Evolutionary conservation across 1,140 invertebrate species (phyloP).

Genomic region (Zaprionus nigranus): DNA sequence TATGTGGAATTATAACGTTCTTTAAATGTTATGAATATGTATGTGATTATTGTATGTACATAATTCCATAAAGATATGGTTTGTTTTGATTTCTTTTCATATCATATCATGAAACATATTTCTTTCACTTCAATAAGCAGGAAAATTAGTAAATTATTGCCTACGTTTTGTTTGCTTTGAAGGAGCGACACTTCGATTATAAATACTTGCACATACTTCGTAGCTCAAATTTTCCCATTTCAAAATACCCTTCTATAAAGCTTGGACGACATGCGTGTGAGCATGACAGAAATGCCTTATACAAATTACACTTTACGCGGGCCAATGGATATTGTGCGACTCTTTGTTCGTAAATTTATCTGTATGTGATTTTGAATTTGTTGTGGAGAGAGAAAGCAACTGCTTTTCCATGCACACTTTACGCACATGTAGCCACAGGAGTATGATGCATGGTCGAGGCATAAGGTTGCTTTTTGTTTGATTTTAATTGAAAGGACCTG

Average conservation of each 20-base stretch:
- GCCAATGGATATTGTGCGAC: conserved; percentile 44
- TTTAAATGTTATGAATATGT: neutral
- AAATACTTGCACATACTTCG: neutral
- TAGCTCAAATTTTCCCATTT: neutral
- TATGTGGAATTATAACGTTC: too few relatives aligned
- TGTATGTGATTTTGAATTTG: conserved; percentile 29
- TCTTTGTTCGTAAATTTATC: conserved; percentile 4
- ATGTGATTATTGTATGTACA: neutral
- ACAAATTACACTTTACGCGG: conserved; percentile 61
- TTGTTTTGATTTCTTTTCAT: neutral
- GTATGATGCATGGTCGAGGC: conserved; percentile 39
- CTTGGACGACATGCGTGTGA: neutral
- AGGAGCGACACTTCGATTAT: too few relatives aligned
- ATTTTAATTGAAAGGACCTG: conserved; percentile 73
- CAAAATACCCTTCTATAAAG: neutral
- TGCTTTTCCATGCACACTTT: conserved; percentile 33
- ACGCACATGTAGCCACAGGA: conserved; percentile 64
- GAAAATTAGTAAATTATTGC: neutral
- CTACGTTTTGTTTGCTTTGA: neutral
- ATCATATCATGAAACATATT: neutral
- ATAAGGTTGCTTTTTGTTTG: conserved; percentile 50
- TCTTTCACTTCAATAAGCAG: neutral
- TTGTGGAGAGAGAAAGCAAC: neutral
- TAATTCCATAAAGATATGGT: neutral
- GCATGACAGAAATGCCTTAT: conserved; percentile 37